Evolutionary conservation across 2,888 invertebrate species (phyloP).

Genomic region (Conus canariensis): DNA sequence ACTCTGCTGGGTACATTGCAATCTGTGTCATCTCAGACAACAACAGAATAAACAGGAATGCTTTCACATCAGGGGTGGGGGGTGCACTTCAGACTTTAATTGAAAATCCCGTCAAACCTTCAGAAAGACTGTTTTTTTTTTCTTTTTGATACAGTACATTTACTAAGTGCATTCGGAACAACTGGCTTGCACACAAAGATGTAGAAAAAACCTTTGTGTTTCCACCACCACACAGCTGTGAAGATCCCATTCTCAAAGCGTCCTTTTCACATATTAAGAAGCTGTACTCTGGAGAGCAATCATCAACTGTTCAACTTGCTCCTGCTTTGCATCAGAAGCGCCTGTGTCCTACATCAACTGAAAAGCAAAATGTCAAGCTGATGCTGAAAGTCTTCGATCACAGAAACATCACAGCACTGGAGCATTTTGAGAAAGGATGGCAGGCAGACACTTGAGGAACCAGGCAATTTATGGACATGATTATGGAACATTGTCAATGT

Average conservation of each 20-base stretch:
- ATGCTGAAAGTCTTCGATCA: slow-evolving; percentile 20
- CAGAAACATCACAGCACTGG: neutral
- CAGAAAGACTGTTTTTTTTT: neutral
- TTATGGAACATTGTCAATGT: slow-evolving; percentile 25
- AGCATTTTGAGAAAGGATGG: slow-evolving; percentile 6
- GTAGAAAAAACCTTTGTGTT: slow-evolving; percentile 2
- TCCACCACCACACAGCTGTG: neutral
- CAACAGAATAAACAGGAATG: neutral
- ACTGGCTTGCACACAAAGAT: slow-evolving; percentile 23
- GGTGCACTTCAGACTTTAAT: neutral
- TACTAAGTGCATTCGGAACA: slow-evolving; percentile 14
- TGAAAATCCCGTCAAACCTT: neutral
- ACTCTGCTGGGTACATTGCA: neutral
- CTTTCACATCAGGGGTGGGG: neutral
- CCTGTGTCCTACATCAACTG: slow-evolving; percentile 3
- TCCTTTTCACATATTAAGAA: neutral
- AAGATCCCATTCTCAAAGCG: too few relatives aligned
- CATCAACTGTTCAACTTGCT: neutral
- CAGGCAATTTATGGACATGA: neutral
- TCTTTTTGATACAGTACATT: neutral
- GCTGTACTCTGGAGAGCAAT: neutral
- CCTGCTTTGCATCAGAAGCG: slow-evolving; percentile 5
- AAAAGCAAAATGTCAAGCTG: slow-evolving; percentile 22
- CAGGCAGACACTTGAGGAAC: neutral
- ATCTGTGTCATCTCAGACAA: neutral